Conservation (phyloP, 2,113 vertebrate genomes). For the Lasiurus borealis region DNA sequence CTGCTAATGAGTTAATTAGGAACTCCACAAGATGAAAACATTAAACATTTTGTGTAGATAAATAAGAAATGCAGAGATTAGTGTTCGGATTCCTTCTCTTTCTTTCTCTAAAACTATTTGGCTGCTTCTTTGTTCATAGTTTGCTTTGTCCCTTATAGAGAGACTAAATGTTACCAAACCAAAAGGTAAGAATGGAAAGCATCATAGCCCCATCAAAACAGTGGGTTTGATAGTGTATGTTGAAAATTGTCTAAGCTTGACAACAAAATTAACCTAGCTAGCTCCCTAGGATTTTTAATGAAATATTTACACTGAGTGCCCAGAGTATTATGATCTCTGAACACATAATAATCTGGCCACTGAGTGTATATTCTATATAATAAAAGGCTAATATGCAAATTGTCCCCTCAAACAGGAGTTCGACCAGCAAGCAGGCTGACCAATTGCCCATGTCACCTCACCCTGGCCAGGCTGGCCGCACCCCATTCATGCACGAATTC, state of each 20-base stretch:
- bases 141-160: slow-evolving; percentile 73
- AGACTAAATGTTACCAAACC: slow-evolving; percentile 76
- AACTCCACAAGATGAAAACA: slow-evolving; percentile 76
- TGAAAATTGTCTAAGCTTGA: background rate
- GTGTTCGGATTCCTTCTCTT: slow-evolving; percentile 53
- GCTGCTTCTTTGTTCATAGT: slow-evolving; percentile 69
- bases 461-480: too few relatives aligned
- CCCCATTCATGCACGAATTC: too few relatives aligned
- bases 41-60: slow-evolving; percentile 57
- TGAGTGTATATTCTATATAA: too few relatives aligned
- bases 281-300: background rate
- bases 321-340: too few relatives aligned
- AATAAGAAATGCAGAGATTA: slow-evolving; percentile 66
- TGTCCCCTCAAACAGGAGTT: too few relatives aligned
- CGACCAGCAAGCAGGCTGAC: too few relatives aligned
- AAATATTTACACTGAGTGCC: background rate
- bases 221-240: slow-evolving; percentile 34
- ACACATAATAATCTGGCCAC: too few relatives aligned
- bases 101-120: slow-evolving; percentile 68
- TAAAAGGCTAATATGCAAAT: too few relatives aligned
- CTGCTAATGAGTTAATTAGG: slow-evolving; percentile 79
- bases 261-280: slow-evolving; percentile 28
- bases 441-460: too few relatives aligned
- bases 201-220: background rate
- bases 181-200: slow-evolving; percentile 43